phyloP scores from a whole-genome alignment of 2,113 vertebrate species.

The Coreoperca whiteheadi region DNA sequence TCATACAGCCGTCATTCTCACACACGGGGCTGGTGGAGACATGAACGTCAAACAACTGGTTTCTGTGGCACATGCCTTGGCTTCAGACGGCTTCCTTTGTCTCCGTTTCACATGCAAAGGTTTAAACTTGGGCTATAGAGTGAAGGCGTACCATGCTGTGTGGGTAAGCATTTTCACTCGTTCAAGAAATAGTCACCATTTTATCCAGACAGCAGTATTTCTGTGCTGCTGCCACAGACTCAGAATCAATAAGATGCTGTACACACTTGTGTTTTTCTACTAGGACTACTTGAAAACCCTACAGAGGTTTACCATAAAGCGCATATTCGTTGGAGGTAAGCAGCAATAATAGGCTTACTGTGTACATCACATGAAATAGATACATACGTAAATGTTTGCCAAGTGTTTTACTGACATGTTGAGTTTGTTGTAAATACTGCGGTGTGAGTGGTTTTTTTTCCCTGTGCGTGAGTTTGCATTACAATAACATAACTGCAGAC shows the following conservation, averaged over 20 bases:
- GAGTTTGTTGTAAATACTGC: neutral
- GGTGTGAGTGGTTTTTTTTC: neutral
- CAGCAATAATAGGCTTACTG: neutral
- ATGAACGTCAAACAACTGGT: slow-evolving; percentile 91
- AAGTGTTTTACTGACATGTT: neutral
- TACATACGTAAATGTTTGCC: neutral
- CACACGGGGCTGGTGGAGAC: slow-evolving; percentile 93
- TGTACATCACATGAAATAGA: neutral
- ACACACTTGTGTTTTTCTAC: slow-evolving; percentile 47
- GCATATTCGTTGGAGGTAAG: slow-evolving; percentile 91
- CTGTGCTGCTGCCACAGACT: neutral
- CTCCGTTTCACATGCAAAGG: slow-evolving; percentile 95
- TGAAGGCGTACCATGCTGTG: slow-evolving; percentile 89
- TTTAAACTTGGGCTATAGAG: slow-evolving; percentile 89
- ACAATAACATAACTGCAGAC: too few species aligned
- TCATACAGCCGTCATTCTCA: slow-evolving; percentile 87
- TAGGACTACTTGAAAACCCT: slow-evolving; percentile 89
- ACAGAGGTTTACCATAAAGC: slow-evolving; percentile 84
- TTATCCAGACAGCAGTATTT: neutral
- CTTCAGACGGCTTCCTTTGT: slow-evolving; percentile 85
- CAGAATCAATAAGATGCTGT: neutral
- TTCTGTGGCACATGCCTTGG: slow-evolving; percentile 85
- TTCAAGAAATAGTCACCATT: neutral
- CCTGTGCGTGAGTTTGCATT: neutral
- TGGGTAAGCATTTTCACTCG: slow-evolving; percentile 83